Evolutionary conservation across 2,797 vertebrate species (phyloP).

Genomic region (Aphelocoma californica): DNA sequence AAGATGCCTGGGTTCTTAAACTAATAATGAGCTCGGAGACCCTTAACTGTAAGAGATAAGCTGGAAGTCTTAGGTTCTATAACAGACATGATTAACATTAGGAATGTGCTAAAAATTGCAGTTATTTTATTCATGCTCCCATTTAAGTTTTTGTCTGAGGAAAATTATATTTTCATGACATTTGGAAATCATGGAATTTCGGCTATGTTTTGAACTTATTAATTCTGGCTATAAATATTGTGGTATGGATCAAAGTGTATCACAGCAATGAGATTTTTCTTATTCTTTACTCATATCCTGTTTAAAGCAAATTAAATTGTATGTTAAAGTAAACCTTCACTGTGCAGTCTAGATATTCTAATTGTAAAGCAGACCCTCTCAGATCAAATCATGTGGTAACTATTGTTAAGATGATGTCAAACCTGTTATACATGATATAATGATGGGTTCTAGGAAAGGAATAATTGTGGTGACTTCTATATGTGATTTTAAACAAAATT

Average conservation of each 20-base stretch:
- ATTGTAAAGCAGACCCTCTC: background rate
- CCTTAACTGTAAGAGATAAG: background rate
- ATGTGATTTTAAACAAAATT: background rate
- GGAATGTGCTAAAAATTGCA: background rate
- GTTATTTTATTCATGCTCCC: background rate
- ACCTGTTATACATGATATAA: background rate
- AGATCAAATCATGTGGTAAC: background rate
- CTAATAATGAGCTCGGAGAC: background rate
- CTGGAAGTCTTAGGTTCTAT: background rate
- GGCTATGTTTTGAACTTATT: background rate
- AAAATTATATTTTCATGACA: background rate
- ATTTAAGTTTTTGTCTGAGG: background rate
- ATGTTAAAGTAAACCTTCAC: background rate
- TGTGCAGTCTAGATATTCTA: background rate
- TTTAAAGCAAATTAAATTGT: background rate
- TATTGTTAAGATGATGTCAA: background rate
- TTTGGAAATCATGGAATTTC: background rate
- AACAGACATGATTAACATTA: background rate
- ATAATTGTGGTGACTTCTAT: background rate
- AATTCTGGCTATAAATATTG: background rate
- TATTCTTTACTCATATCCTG: background rate
- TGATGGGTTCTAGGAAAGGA: background rate
- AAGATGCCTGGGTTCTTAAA: background rate
- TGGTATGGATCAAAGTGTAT: background rate
- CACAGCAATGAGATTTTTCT: background rate